Conservation (phyloP, 2,888 invertebrate genomes). For the Dioctria linearis region DNA sequence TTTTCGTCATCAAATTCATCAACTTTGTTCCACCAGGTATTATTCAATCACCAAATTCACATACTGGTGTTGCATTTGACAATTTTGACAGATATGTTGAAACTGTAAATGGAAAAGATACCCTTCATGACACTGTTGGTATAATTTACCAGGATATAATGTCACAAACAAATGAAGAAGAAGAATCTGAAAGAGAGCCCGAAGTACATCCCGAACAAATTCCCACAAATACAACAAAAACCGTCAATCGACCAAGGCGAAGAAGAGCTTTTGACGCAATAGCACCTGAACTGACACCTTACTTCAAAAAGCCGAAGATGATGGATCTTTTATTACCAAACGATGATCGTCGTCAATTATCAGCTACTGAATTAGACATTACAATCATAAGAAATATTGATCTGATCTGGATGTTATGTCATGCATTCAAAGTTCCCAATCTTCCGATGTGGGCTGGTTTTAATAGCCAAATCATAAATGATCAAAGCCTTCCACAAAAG, state of each 20-base stretch:
- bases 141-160: not conserved
- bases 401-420: too few species aligned
- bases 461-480: too few species aligned
- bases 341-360: too few species aligned
- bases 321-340: too few species aligned
- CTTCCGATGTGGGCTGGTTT: too few species aligned
- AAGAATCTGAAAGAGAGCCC: too few species aligned
- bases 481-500: too few species aligned
- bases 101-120: not conserved
- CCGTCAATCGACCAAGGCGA: not conserved
- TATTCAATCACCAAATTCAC: conserved; percentile 55
- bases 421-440: too few species aligned
- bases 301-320: not conserved
- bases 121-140: not conserved
- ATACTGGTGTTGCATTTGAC: conserved; percentile 58
- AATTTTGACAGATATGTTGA: conserved; percentile 4
- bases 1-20: conserved; percentile 58
- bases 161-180: not conserved
- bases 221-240: not conserved
- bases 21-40: conserved; percentile 61
- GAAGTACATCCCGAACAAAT: not conserved
- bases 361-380: too few species aligned
- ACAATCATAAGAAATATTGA: too few species aligned
- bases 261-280: not conserved
- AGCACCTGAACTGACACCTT: not conserved